A percentile compares a stretch with the other conserved stretches of the same genome.
Conservation (phyloP, 1,140 invertebrate genomes). For the Arctopsyche grandis region DNA sequence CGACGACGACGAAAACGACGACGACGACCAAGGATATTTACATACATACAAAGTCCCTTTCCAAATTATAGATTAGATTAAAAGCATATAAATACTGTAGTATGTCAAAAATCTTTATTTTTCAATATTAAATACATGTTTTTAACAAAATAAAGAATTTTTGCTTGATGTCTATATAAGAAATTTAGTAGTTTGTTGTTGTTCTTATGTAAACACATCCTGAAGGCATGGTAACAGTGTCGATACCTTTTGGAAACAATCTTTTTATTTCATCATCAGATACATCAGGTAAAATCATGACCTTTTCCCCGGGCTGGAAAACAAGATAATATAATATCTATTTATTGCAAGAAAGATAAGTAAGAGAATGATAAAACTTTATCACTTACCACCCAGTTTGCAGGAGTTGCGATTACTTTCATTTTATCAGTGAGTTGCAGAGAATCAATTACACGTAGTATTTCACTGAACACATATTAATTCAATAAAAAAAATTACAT, state of each 20-base stretch:
- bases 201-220: slow-evolving; percentile 82
- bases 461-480: slow-evolving; percentile 79
- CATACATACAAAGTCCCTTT: too few species aligned
- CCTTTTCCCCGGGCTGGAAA: slow-evolving; percentile 77
- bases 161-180: too few species aligned
- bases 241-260: slow-evolving; percentile 79
- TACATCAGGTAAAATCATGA: slow-evolving; percentile 84
- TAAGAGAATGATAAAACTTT: slow-evolving; percentile 3
- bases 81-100: too few species aligned
- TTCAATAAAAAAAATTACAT: slow-evolving; percentile 30
- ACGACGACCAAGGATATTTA: too few species aligned
- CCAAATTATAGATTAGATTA: too few species aligned
- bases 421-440: slow-evolving; percentile 80
- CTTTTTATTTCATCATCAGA: slow-evolving; percentile 75
- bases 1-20: too few species aligned
- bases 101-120: too few species aligned
- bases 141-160: too few species aligned
- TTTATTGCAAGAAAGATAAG: slow-evolving; percentile 13
- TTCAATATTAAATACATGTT: too few species aligned
- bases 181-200: slow-evolving; percentile 76
- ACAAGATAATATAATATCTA: slow-evolving; percentile 50
- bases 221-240: slow-evolving; percentile 78
- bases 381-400: slow-evolving; percentile 82
- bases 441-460: slow-evolving; percentile 88
- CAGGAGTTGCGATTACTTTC: slow-evolving; percentile 84